phyloP scores from a whole-genome alignment of 2,888 invertebrate species.

The Brenthis daphne region DNA sequence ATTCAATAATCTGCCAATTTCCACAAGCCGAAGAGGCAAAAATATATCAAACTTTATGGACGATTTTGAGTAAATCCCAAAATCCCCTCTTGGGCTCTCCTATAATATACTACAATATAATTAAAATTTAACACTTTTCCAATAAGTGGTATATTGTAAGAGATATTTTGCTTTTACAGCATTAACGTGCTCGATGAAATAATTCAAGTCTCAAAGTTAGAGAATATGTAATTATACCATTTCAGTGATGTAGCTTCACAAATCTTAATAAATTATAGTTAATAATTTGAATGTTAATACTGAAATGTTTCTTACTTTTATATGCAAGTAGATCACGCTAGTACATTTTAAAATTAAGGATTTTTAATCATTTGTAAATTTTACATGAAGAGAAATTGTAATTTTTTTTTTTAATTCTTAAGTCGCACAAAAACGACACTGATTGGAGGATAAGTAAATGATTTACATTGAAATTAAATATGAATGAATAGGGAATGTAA shows the following conservation, averaged over 20 bases:
- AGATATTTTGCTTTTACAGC: too few species aligned
- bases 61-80: too few species aligned
- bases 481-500: constrained; percentile 45
- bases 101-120: not conserved
- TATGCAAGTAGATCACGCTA: constrained; percentile 12
- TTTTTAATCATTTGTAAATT: not conserved
- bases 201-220: too few species aligned
- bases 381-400: not conserved
- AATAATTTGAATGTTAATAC: not conserved
- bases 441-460: not conserved
- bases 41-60: too few species aligned
- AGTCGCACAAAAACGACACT: constrained; percentile 8
- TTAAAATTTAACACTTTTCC: not conserved
- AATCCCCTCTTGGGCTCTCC: too few species aligned
- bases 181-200: too few species aligned
- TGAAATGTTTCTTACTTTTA: constrained; percentile 5
- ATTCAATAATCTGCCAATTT: too few species aligned
- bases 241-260: not conserved
- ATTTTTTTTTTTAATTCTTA: not conserved
- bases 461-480: constrained; percentile 19
- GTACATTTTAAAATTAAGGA: constrained; percentile 4
- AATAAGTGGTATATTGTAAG: too few species aligned
- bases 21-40: too few species aligned
- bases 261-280: not conserved
- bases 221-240: not conserved